Base-by-base conservation (phyloP, 2,113 vertebrate species). In the Heteronetta atricapilla region DNA sequence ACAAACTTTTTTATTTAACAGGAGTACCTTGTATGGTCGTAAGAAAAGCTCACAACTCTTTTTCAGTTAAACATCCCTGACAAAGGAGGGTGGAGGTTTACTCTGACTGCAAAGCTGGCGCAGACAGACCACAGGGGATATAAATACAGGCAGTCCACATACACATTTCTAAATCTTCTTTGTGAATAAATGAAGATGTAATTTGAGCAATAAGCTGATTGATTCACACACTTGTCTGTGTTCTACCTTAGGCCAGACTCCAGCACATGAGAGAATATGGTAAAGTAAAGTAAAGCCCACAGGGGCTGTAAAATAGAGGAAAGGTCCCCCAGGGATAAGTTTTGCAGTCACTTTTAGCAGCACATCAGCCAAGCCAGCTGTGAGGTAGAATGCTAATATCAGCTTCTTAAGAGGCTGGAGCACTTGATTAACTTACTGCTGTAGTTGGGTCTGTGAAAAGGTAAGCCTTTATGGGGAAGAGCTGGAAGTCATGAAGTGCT, bases 231-330 rank as follows among this genome's bases (percentile, higher is more conserved):
- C 84, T 46, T 96, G 88, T 52, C 63, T 90, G 56, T 67, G 79
- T 31, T 33, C 68, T 90, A 78, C 75, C 67, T 80, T 89, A 44
- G 85, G 58, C 38, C 93, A 75, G 67, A 88, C 66, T 89, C 62
- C 33, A 90, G 83, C 94, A 80, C 2, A 10, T 68, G 67, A 68
- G 17, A 85, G 72, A 91, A 75, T 56, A 82, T 2, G 16, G 74
- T 22, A 33, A 86, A 91, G 72, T 5, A 78, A 94, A 87, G n/a
- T 82, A 97, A 94, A 93, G 72, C 83, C 90, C 70, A 95, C n/a
- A 46, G 74, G 70, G 81, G 36, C 77, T 90, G 63, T 87, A 69
- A 82, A 89, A 93, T 6, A 85, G 58, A 82, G 44, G 62, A 69
- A 63, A 90, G 66, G 67, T 87, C 67, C 86, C 77, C 44, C 36